Percentiles rank a stretch among this genome's conserved stretches.
Evolutionary conservation across 2,113 vertebrate genomes (phyloP).

Genomic region (Cisticola juncidis): DNA sequence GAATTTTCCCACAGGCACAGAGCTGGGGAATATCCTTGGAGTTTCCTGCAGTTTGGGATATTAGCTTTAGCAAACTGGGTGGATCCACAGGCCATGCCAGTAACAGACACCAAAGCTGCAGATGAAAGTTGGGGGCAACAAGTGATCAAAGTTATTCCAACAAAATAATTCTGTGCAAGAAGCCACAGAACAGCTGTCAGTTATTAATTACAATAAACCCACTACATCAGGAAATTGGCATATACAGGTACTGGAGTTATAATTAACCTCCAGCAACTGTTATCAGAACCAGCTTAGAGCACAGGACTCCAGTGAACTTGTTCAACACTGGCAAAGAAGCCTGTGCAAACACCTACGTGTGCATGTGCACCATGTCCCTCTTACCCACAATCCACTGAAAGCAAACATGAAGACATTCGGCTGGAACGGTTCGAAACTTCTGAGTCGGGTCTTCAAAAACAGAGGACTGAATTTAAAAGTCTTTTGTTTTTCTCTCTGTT

Average conservation of each 20-base stretch:
- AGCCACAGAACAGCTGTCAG: not conserved
- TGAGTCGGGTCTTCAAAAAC: not conserved
- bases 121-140: not conserved
- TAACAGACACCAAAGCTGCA: not conserved
- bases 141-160: not conserved
- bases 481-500: not conserved
- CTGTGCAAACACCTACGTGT: not conserved
- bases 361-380: not conserved
- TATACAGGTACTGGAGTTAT: not conserved
- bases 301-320: not conserved
- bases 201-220: not conserved
- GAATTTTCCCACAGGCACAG: constrained; percentile 1
- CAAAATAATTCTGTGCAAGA: not conserved
- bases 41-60: not conserved
- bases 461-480: not conserved
- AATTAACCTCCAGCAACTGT: not conserved
- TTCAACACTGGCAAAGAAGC: not conserved
- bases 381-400: not conserved
- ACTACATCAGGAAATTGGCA: not conserved
- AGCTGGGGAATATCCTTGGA: not conserved
- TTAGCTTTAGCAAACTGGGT: not conserved
- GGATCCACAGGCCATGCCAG: not conserved
- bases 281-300: not conserved
- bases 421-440: not conserved
- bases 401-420: not conserved